Base-by-base conservation (phyloP, 2,113 vertebrate genomes). In the Cisticola juncidis region DNA sequence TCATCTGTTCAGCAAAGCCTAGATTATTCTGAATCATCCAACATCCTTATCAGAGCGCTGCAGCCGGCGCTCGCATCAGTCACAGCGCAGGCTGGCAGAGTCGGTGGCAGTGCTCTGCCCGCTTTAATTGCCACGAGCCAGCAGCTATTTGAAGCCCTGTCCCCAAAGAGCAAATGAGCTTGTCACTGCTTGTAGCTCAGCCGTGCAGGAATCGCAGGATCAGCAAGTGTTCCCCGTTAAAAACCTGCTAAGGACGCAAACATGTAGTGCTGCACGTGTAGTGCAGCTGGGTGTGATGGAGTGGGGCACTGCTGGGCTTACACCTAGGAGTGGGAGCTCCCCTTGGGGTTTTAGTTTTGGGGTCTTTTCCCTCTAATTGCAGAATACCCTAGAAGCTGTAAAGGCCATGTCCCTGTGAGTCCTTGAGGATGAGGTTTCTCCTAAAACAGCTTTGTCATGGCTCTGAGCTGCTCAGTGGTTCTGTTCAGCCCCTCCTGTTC, bases 1-100 rank as follows among this genome's bases (percentile, higher is more conserved):
- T 94, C 47, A 13, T 87, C 31, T 15, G 14, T 68, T 94, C 57
- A 78, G 96, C 87, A 92, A 80, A 94, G 89, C 86, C 45, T 11
- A 60, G 91, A 90, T 95, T 81, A 81, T 91, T 97, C 66, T 94
- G 94, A 90, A 94, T 94, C 94, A 96, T 87, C 87, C 94, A 13
- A 26, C 42, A 25, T 78, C 93, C 96, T 97, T 97, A 97, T 97
- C 95, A 92, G 94, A 80, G 87, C 12, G 1, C 54, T 80, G 13
- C 96, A 97, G 96, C 45, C 60, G 4, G 79, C 0, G 20, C 91
- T 88, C 57, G 79, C 85, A 88, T 94, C 96, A 92, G 89, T 92
- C 79, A 53, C 84, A 80, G 96, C 40, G 2, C 85, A 6, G 78
- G 92, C 89, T 62, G 36, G 26, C 2, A 0, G 79, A 54, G 80